phyloP scores from a whole-genome alignment of 1,140 invertebrate genomes.

The Latrodectus geometricus region DNA sequence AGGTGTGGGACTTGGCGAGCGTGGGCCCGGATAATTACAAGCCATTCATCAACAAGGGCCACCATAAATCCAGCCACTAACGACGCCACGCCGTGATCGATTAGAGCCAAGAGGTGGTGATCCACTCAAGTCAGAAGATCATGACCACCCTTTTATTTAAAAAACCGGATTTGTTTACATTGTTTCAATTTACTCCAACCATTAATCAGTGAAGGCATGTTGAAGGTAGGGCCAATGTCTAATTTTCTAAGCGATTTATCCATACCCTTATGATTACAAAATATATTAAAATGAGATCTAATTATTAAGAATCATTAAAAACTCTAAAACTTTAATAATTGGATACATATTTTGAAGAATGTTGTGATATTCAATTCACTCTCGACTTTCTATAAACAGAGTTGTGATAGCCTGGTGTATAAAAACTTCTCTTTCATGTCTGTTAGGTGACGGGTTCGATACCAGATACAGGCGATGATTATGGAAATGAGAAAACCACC shows the following conservation, averaged over 20 bases:
- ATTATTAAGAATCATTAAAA: too few relatives aligned
- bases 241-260: not conserved
- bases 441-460: too few relatives aligned
- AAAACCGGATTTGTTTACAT: not conserved
- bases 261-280: too few relatives aligned
- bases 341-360: too few relatives aligned
- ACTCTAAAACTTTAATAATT: too few relatives aligned
- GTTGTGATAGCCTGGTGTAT: too few relatives aligned
- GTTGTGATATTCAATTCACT: too few relatives aligned
- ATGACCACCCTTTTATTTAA: not conserved
- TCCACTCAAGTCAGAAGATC: constrained; percentile 12
- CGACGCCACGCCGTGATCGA: constrained; percentile 34
- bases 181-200: not conserved
- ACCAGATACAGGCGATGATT: too few relatives aligned
- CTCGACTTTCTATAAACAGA: too few relatives aligned
- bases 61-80: constrained; percentile 36
- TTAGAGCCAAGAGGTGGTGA: constrained; percentile 36
- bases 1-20: not conserved
- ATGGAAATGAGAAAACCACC: too few relatives aligned
- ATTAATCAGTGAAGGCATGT: not conserved
- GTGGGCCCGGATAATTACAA: constrained; percentile 45
- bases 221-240: not conserved
- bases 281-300: too few relatives aligned
- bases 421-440: too few relatives aligned
- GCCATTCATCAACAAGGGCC: constrained; percentile 32